Conservation (phyloP, 2,797 vertebrate species). For the Novumbra hubbsi region DNA sequence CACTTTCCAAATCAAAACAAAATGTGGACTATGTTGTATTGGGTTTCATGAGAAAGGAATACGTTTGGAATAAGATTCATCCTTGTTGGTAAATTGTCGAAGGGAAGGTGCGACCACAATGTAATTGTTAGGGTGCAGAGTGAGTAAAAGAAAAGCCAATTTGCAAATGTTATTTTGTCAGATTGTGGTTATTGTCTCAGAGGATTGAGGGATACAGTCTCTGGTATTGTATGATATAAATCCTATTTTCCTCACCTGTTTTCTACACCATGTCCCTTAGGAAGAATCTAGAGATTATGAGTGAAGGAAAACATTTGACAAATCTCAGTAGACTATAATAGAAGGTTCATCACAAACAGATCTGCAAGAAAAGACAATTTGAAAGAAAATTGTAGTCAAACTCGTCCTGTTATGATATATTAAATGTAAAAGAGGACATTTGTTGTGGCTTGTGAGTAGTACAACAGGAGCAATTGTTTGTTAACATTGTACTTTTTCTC, state of each 20-base stretch:
- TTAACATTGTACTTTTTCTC: neutral
- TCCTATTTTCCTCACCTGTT: neutral
- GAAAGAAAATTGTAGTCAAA: neutral
- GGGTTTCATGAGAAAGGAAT: neutral
- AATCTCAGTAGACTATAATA: neutral
- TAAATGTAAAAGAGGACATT: neutral
- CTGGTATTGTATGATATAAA: neutral
- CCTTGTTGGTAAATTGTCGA: neutral
- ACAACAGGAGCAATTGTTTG: neutral
- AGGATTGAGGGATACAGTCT: neutral
- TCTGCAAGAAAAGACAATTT: slow-evolving; percentile 1
- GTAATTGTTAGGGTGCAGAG: neutral
- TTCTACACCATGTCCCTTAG: neutral
- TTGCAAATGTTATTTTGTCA: neutral
- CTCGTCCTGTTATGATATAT: neutral
- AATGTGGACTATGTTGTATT: neutral
- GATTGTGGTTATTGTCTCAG: neutral
- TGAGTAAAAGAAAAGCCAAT: neutral
- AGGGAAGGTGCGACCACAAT: neutral
- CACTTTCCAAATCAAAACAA: too few species aligned
- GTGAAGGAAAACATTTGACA: neutral
- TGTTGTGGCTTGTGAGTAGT: neutral
- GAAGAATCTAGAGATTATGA: neutral
- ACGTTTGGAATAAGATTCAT: neutral
- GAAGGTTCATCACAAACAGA: neutral